Evolutionary conservation across 2,113 vertebrate species (phyloP).

Genomic region (Orycteropus afer): DNA sequence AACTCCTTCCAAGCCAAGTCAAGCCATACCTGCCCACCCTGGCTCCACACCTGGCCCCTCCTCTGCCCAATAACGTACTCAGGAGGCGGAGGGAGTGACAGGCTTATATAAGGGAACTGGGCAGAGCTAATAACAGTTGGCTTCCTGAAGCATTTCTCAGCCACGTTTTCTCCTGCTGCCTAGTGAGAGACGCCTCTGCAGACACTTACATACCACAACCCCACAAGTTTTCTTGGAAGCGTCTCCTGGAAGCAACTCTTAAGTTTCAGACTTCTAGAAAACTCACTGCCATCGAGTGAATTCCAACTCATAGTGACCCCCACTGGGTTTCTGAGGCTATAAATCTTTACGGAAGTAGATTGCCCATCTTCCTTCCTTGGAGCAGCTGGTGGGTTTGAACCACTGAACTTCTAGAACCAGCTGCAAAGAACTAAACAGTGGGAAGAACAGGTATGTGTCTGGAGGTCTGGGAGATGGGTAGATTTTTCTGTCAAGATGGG

Average conservation of each 20-base stretch:
- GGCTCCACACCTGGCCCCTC: accelerated
- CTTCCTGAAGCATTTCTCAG: background rate
- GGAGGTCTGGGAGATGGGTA: accelerated
- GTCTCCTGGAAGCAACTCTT: background rate
- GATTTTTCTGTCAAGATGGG: accelerated
- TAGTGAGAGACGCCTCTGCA: too few species aligned
- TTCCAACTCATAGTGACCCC: too few species aligned
- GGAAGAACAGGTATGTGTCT: background rate
- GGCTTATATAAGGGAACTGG: background rate
- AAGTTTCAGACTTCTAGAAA: too few species aligned
- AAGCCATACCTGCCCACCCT: background rate
- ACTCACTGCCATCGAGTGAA: too few species aligned
- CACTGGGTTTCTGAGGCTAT: too few species aligned
- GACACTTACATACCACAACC: background rate
- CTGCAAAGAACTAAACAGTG: background rate
- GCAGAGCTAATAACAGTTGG: accelerated
- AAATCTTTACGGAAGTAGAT: too few species aligned
- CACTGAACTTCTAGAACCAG: background rate
- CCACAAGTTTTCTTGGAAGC: background rate
- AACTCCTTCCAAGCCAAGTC: background rate
- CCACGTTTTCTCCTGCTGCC: too few species aligned
- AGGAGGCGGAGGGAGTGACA: background rate
- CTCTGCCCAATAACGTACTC: background rate
- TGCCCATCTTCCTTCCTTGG: too few species aligned
- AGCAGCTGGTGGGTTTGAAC: too few species aligned